Evolutionary conservation across 2,888 invertebrate species (phyloP).

Genomic region (Leptarthrus brevirostris): DNA sequence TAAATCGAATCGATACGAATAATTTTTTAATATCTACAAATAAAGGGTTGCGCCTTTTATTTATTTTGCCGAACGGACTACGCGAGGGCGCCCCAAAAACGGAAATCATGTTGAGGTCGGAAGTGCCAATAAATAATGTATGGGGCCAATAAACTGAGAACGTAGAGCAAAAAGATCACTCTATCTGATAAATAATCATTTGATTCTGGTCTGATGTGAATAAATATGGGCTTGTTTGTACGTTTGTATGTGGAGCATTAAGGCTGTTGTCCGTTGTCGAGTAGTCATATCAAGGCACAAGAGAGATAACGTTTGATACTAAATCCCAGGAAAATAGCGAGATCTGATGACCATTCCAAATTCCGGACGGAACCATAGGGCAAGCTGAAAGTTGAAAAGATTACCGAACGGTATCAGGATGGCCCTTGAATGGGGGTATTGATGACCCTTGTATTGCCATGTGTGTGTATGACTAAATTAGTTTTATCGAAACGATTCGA

Average conservation of each 20-base stretch:
- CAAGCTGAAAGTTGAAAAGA: constrained; percentile 13
- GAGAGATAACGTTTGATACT: constrained; percentile 6
- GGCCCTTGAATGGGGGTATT: constrained; percentile 6
- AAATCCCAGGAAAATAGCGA: not conserved
- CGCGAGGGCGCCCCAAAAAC: constrained; percentile 23
- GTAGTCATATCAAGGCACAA: constrained; percentile 12
- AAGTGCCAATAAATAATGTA: constrained; percentile 53
- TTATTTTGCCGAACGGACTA: constrained; percentile 7
- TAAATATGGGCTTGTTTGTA: constrained; percentile 9
- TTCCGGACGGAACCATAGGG: no score
- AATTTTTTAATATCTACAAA: constrained; percentile 47
- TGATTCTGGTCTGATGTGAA: constrained; percentile 33
- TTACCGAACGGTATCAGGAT: constrained; percentile 16
- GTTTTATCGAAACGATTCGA: constrained; percentile 28
- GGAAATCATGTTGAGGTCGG: constrained; percentile 52
- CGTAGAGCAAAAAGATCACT: constrained; percentile 27
- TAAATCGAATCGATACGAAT: constrained; percentile 1
- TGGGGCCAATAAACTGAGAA: constrained; percentile 13
- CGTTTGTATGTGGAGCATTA: not conserved
- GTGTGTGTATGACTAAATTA: constrained; percentile 32
- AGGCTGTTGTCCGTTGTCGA: constrained; percentile 19
- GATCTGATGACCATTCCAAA: no score
- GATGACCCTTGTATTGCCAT: not conserved
- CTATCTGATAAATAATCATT: constrained; percentile 41
- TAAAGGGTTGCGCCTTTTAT: constrained; percentile 36